Evolutionary conservation across 2,113 vertebrate species (phyloP), one percentile per base, ranked within the genome.

Genomic region (Heteronetta atricapilla): DNA sequence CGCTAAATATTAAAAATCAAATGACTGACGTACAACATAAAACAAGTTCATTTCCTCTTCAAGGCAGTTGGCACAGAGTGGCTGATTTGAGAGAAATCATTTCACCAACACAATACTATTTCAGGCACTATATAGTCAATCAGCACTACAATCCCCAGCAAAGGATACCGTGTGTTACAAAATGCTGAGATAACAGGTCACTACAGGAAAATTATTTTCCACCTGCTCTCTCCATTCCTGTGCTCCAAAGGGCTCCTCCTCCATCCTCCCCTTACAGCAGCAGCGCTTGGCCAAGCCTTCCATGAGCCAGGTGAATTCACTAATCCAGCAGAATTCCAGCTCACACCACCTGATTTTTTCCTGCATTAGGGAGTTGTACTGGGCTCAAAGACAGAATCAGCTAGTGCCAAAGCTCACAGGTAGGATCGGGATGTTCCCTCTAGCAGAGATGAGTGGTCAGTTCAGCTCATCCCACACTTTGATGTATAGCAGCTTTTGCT

Each of bases 1-100:
- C 34, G 23, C 86, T 74, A 74, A 86, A 69, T 34, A 76, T 26
- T 86, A 90, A 93, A 93, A 81, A 86, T 72, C 38, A 88, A 88
- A 42, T 75, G 34, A 88, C 56, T 83, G 59, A 74, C 64, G 67
- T 19, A 93, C 29, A 44, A 77, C 69, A 82, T 36, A 75, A 91
- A 84, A 28, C 46, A 82, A 90, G 80, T 16, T 42, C 29, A 67
- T 64, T 60, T 91, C 69, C 44, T 79, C 50, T 83, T 86, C 44
- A 84, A 52, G 34, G 42, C 3, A 68, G 38, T 58, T 64, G 48
- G 48, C 38, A 82, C 46, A 53, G 31, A 63, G 28, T 12, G 26
- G 18, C 23, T 82, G 48, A 89, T 82, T 79, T 91, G 59, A 77
- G 95, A 88, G 6, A 66, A 55, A 29, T 56, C 10, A 15, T 68